Conservation (phyloP, 1,140 invertebrate genomes). For the Listronotus oregonensis region DNA sequence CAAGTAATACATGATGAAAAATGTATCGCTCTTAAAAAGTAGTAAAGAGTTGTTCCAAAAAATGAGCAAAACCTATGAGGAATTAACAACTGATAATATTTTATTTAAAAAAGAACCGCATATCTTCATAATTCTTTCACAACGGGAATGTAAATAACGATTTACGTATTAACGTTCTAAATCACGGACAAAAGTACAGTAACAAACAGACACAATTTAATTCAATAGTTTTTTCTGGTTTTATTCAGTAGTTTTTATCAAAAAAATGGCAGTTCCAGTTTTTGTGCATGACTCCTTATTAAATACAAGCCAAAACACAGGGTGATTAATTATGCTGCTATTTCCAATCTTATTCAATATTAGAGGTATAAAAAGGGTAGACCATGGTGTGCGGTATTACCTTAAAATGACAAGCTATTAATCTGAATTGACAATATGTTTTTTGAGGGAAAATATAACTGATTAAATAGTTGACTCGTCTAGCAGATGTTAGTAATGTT, state of each 20-base stretch:
- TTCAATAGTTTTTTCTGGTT: background rate
- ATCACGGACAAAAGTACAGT: background rate
- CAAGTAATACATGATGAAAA: slow-evolving; percentile 24
- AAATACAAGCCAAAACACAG: slow-evolving; percentile 15
- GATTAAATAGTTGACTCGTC: no score
- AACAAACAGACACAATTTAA: background rate
- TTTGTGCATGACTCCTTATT: slow-evolving; percentile 22
- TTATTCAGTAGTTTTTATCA: background rate
- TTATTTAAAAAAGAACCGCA: background rate
- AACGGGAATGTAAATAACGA: slow-evolving; percentile 20
- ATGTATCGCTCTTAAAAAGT: background rate
- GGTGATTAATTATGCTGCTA: no score
- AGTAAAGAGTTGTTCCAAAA: slow-evolving; percentile 10
- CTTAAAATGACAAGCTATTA: no score
- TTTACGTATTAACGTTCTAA: slow-evolving; percentile 7
- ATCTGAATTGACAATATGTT: no score
- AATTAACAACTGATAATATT: slow-evolving; percentile 8
- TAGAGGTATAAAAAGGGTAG: no score
- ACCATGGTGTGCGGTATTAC: no score
- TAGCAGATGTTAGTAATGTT: no score
- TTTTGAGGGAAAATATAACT: no score
- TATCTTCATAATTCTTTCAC: no score
- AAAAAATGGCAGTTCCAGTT: slow-evolving; percentile 22
- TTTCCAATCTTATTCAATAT: no score
- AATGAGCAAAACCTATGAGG: background rate